phyloP scores from a whole-genome alignment of 1,140 invertebrate genomes.

The Sycophaga agraensis region DNA sequence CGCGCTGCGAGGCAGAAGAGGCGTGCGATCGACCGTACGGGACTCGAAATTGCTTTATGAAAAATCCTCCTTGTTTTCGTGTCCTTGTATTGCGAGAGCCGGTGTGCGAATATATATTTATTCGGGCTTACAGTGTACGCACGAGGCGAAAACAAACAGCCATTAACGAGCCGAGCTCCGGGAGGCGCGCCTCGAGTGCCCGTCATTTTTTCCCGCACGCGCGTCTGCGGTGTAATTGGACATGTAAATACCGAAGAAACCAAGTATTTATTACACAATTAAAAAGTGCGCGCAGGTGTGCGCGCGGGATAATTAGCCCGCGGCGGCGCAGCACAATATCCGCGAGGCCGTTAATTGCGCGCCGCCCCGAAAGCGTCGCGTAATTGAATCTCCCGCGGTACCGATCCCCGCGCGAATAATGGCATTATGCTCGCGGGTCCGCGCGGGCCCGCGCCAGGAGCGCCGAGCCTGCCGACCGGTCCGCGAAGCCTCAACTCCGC shows the following conservation, averaged over 20 bases:
- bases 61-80: no score
- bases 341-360: no score
- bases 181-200: neutral
- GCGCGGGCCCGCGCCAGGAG: slow-evolving; percentile 1
- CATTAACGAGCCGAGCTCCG: neutral
- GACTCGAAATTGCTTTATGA: no score
- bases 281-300: slow-evolving; percentile 2
- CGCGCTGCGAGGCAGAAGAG: no score
- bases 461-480: slow-evolving; percentile 6
- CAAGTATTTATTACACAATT: slow-evolving; percentile 6
- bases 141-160: neutral
- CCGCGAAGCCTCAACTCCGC: slow-evolving; percentile 8
- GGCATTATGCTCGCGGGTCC: slow-evolving; percentile 1
- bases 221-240: neutral
- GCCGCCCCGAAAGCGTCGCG: neutral
- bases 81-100: no score
- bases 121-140: no score
- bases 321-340: no score
- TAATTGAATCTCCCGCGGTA: no score
- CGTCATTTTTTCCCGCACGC: neutral
- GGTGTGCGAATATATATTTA: no score
- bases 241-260: slow-evolving; percentile 14
- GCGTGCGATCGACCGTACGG: no score
- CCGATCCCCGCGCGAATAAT: no score
- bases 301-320: no score